phyloP scores from a whole-genome alignment of 1,140 invertebrate species.

The Semibalanus balanoides region DNA sequence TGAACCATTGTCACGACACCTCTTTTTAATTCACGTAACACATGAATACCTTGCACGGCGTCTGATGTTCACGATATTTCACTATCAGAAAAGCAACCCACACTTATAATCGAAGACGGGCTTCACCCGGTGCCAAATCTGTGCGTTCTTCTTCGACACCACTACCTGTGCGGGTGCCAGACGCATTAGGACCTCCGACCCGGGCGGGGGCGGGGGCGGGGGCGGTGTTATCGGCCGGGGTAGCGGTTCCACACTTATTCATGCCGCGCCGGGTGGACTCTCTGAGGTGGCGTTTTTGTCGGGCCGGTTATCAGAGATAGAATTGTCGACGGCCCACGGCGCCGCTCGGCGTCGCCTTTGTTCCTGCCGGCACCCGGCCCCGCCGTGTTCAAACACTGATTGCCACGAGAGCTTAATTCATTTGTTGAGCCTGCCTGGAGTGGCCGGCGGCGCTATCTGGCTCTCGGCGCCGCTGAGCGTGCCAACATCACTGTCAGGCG shows the following conservation, averaged over 20 bases:
- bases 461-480: background rate
- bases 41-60: no score
- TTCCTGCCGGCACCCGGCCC: background rate
- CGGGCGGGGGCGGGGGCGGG: no score
- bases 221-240: no score
- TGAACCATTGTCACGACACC: no score
- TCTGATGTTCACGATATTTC: no score
- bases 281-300: background rate
- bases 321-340: background rate
- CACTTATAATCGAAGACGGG: no score
- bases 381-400: background rate
- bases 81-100: no score
- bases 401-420: background rate
- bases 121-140: no score
- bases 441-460: background rate
- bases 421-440: background rate
- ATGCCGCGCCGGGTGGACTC: background rate
- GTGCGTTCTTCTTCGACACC: background rate
- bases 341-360: background rate
- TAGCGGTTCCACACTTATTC: background rate
- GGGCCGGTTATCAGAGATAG: background rate
- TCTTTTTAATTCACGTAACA: no score
- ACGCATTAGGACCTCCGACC: no score
- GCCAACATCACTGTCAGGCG: background rate
- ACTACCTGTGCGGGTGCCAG: no score